These are phyloP conservation scores for Bubalus kerabau DNA, from an alignment of 2,113 vertebrate species.

Conservation along the genomic window DNA sequence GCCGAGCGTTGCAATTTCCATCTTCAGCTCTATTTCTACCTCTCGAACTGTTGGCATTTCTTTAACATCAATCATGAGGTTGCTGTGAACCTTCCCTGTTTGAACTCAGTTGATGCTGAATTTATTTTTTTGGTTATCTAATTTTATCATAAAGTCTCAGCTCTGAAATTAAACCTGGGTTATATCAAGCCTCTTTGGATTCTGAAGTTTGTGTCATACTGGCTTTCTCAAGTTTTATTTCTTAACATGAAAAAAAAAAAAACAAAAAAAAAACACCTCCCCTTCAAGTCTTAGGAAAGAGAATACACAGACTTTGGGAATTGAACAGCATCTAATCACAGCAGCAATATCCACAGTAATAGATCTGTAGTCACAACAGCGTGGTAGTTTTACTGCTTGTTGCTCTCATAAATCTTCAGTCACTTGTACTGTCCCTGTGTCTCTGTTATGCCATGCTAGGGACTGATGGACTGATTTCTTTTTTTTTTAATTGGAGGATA, in stretches of 20 bases:
- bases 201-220: not conserved
- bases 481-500: not conserved
- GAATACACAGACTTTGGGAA: not conserved
- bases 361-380: not conserved
- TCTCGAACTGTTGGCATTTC: not conserved
- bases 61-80: not conserved
- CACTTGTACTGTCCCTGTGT: not conserved
- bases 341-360: not conserved
- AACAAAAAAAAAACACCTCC: no score
- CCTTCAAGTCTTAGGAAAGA: not conserved
- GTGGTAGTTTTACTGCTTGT: not conserved
- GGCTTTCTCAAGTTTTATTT: not conserved
- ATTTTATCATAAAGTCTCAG: conserved; percentile 9
- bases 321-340: not conserved
- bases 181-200: not conserved
- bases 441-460: not conserved
- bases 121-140: conserved; percentile 38
- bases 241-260: not conserved
- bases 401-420: not conserved
- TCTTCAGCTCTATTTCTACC: not conserved
- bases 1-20: not conserved
- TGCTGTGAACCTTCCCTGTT: not conserved
- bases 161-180: conserved; percentile 19
- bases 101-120: not conserved
- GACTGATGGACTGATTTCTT: not conserved